Base-by-base conservation (phyloP, 2,113 vertebrate species). In the Thalassarche chlororhynchos region DNA sequence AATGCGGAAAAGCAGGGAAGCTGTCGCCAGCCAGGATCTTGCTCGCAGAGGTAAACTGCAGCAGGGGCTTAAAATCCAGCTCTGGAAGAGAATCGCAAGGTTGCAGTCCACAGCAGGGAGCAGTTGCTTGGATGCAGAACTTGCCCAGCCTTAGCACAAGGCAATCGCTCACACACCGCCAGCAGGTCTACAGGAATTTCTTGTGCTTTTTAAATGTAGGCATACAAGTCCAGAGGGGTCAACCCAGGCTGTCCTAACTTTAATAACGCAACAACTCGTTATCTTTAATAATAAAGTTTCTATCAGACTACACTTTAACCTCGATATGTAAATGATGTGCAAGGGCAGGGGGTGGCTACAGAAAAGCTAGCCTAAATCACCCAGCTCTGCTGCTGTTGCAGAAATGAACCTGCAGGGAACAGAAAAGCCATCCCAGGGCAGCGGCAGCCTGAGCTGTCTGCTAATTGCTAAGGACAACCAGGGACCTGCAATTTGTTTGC, bases 401-500 rank as follows among this genome's bases (percentile, higher is more conserved):
- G 68, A 89, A 89, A 80, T 7, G 52, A 95, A 44, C 40, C 57
- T 19, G 1, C 6, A 68, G 72, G 65, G 85, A 79, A 47, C 20
- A 60, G 54, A 81, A 31, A 87, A 75, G 78, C 44, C 66, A 52
- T 38, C 57, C 89, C 89, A 79, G 87, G 81, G 72, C 72, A 84
- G 91, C 7, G 7, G 89, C 58, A 92, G 87, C 69, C 80, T 46
- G 77, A 87, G 77, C 81, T 62, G 5, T 60, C 38, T 68, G 64
- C 77, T 94, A 61, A 93, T 89, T 89, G 72, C 84, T 60, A 9
- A 31, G 57, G 91, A 60, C 94, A 75, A 34, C 26, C 38, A 38
- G 72, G 76, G 72, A 75, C n/a, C 72, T 80, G 89, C 72, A 10
- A n/a, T 89, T 89, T 69, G 60, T 44, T 75, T 36, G 80, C 46